Conservation (phyloP, 2,888 invertebrate species). For the Oxyteleia sp. region DNA sequence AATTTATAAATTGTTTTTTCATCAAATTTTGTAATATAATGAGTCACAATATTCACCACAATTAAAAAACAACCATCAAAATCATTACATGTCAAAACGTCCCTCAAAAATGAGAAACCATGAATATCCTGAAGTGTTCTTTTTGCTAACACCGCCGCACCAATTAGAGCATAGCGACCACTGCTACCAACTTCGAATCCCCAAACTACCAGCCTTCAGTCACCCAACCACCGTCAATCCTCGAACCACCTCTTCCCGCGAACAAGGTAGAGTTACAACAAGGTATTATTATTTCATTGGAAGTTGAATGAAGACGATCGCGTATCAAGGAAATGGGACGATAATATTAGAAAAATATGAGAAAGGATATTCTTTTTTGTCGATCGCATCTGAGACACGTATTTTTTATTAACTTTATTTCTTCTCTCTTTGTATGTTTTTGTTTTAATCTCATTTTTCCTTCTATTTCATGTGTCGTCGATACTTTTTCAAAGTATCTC, state of each 20-base stretch:
- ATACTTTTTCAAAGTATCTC: slow-evolving; percentile 71
- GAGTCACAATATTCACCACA: no score
- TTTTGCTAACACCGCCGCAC: slow-evolving; percentile 2
- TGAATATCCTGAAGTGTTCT: no score
- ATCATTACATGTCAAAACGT: no score
- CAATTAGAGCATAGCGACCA: not conserved
- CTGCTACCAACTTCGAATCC: not conserved
- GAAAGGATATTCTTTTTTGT: slow-evolving; percentile 73
- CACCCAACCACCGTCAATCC: not conserved
- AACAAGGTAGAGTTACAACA: slow-evolving; percentile 51
- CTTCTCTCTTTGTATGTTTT: slow-evolving; percentile 31
- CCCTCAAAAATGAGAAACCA: no score
- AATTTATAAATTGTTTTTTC: no score
- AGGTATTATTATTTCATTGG: slow-evolving; percentile 70
- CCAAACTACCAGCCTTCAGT: not conserved
- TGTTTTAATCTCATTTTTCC: slow-evolving; percentile 55
- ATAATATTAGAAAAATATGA: slow-evolving; percentile 75
- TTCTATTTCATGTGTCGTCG: slow-evolving; percentile 54
- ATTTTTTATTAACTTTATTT: slow-evolving; percentile 46
- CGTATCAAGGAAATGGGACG: slow-evolving; percentile 69
- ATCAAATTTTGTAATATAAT: no score
- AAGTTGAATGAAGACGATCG: slow-evolving; percentile 73
- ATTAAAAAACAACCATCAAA: no score
- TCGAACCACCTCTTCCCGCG: slow-evolving; percentile 14
- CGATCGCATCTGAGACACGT: slow-evolving; percentile 62